Base-by-base conservation (phyloP, 2,797 vertebrate genomes). In the Buphagus erythrorhynchus region DNA sequence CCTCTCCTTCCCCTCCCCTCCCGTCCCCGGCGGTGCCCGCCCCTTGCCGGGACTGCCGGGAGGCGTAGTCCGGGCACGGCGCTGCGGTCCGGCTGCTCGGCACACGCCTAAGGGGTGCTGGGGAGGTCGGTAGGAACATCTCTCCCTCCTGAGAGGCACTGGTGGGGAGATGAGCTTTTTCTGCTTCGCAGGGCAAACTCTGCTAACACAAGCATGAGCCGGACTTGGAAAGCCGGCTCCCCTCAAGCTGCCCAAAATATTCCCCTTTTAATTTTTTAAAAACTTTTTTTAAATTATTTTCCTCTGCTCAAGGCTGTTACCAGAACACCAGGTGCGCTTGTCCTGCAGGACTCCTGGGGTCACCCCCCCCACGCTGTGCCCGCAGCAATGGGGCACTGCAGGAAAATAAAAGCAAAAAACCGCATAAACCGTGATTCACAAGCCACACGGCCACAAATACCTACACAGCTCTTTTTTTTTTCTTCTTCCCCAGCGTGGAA, bases 101-200 rank as follows among this genome's bases (percentile, higher is more conserved):
- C 54, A 3, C 77, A 5, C 76, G 26, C 6, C 0, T 1, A 0
- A 10, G 24, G 2, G 25, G 49, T 33, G 10, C 16, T 1, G 1
- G 16, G 24, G 4, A 42, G 26, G 3, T 3, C 7, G 9, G 4
- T 0, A 0, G 11, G 57, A 16, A 3, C 8, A 1, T 8, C 36
- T 14, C 7, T 25, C 2, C 38, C 52, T 36, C 3, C 16, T 26
- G 4, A 18, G 7, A 7, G 21, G 5, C 4, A 1, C 51, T 1
- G 40, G 13, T 1, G 4, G 40, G 14, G 11, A 19, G 3, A 10
- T 0, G 5, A 13, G 51, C 2, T 10, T 46, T 31, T 19, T 22
- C 17, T 31, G 0, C 19, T 29, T 31, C 58, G 13, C 42, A 48
- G 5, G 4, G 13, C 45, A 26, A 55, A 25, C 38, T 49, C 16